A percentile compares a stretch with the other conserved stretches of the same genome.
phyloP scores from a whole-genome alignment of 2,888 invertebrate species.

The Clusia tigrina region DNA sequence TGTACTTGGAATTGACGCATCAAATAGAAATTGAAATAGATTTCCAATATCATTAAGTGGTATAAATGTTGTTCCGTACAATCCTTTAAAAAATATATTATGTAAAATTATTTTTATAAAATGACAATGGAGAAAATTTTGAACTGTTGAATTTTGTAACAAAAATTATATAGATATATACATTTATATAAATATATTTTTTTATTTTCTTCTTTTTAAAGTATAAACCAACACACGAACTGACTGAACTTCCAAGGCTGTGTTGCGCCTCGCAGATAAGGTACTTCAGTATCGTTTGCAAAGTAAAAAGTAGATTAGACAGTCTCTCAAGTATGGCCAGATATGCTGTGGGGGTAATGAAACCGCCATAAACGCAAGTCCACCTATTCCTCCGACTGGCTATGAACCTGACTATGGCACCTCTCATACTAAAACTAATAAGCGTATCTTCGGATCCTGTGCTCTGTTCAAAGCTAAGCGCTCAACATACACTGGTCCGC shows the following conservation, averaged over 20 bases:
- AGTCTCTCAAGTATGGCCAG: neutral
- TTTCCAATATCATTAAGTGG: slow-evolving; percentile 53
- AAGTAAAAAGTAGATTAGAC: neutral
- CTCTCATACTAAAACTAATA: slow-evolving; percentile 25
- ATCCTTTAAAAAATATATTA: slow-evolving; percentile 11
- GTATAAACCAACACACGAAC: neutral
- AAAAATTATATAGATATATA: slow-evolving; percentile 32
- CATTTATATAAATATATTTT: slow-evolving; percentile 32
- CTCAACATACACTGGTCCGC: slow-evolving; percentile 48
- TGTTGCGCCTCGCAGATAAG: neutral
- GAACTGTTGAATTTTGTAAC: slow-evolving; percentile 23
- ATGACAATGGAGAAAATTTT: slow-evolving; percentile 23
- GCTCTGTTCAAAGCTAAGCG: neutral
- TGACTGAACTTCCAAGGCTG: neutral
- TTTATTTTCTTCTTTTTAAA: slow-evolving; percentile 38
- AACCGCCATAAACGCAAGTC: no score
- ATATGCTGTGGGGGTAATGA: neutral
- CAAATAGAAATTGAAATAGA: slow-evolving; percentile 53
- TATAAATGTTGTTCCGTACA: slow-evolving; percentile 10
- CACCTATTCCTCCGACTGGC: neutral
- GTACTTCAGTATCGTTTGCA: neutral
- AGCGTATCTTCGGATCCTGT: slow-evolving; percentile 23
- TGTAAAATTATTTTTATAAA: slow-evolving; percentile 25
- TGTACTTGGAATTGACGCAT: slow-evolving; percentile 51
- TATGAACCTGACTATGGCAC: neutral